These are phyloP conservation scores for Parnassius orleans DNA, from an alignment of 2,888 invertebrate genomes.

Conservation along the genomic window DNA sequence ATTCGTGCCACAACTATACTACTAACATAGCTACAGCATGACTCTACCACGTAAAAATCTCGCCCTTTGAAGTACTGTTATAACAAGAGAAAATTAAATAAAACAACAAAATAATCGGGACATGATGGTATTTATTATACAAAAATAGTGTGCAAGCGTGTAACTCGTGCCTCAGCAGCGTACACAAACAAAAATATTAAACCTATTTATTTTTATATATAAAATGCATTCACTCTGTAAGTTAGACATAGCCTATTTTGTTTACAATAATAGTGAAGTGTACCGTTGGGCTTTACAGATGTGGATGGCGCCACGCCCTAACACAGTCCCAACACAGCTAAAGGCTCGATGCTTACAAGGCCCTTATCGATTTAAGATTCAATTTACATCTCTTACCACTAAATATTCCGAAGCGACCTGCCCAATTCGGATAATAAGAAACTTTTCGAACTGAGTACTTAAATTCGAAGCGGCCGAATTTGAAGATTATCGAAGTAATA, in stretches of 20 bases:
- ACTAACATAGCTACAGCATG: no score
- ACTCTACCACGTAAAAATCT: not conserved
- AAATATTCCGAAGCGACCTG: conserved; percentile 22
- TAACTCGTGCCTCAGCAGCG: conserved; percentile 74
- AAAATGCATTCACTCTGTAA: conserved; percentile 79
- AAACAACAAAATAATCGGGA: conserved; percentile 71
- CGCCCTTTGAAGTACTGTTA: no score
- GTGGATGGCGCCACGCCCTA: conserved; percentile 52
- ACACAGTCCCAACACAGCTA: conserved; percentile 55
- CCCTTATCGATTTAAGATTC: conserved; percentile 37
- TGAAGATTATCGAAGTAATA: conserved; percentile 41
- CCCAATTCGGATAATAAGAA: conserved; percentile 13
- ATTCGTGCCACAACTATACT: no score
- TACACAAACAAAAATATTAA: conserved; percentile 75
- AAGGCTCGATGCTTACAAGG: conserved; percentile 47
- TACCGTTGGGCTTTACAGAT: conserved; percentile 78
- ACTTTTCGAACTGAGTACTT: conserved; percentile 31
- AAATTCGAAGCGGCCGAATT: conserved; percentile 32
- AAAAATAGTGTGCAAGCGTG: conserved; percentile 81
- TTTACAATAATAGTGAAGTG: conserved; percentile 63
- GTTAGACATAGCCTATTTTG: conserved; percentile 75
- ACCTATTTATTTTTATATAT: conserved; percentile 60
- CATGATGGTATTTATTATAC: conserved; percentile 81
- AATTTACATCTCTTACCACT: conserved; percentile 33
- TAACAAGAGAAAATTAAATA: conserved; percentile 44